Evolutionary conservation across 1,140 invertebrate genomes (phyloP).

Genomic region (Platyscapa corneri): DNA sequence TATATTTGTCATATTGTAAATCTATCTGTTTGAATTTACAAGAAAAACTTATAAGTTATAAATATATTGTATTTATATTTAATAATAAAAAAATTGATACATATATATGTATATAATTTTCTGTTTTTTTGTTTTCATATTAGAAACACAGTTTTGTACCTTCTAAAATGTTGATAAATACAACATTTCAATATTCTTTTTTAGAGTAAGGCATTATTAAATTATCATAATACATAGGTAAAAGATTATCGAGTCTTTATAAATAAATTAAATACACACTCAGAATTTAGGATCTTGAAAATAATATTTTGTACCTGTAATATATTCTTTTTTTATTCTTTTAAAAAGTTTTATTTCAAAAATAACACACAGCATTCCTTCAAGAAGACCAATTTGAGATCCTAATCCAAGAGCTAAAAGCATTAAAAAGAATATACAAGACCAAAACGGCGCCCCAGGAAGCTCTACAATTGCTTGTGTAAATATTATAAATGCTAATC

Average conservation of each 20-base stretch:
- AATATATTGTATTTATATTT: too few species aligned
- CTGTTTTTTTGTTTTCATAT: too few species aligned
- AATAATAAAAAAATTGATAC: too few species aligned
- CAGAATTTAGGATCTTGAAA: background rate
- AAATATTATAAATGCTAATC: conserved; percentile 93
- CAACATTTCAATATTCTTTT: too few species aligned
- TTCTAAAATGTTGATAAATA: too few species aligned
- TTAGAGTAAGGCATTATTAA: background rate
- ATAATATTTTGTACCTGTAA: conserved; percentile 79
- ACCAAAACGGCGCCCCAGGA: conserved; percentile 93
- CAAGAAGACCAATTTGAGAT: conserved; percentile 93
- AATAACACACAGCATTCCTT: conserved; percentile 94
- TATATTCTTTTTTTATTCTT: conserved; percentile 88
- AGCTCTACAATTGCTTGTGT: conserved; percentile 93
- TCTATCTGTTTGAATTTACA: too few species aligned
- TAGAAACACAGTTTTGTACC: too few species aligned
- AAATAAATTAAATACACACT: background rate
- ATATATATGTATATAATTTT: too few species aligned
- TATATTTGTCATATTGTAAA: too few species aligned
- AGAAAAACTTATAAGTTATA: too few species aligned
- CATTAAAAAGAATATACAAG: conserved; percentile 95
- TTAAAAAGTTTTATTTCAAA: conserved; percentile 94
- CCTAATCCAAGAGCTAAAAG: conserved; percentile 90
- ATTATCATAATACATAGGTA: background rate
- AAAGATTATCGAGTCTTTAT: background rate